Conservation (phyloP, 2,113 vertebrate species). For the Indri indri region DNA sequence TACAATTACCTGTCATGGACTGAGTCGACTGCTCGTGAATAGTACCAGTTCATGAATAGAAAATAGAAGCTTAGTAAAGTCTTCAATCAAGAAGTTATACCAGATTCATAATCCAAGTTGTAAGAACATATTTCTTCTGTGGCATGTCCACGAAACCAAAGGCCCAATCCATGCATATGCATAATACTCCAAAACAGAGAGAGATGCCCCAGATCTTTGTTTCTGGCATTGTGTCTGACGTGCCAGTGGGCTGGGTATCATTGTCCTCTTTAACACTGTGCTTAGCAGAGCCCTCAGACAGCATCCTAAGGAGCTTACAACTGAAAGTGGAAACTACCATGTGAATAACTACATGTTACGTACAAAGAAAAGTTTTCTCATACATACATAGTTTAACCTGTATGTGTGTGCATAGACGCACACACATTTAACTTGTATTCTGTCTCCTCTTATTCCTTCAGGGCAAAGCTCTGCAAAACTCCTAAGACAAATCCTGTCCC, state of each 20-base stretch:
- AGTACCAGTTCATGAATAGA: neutral
- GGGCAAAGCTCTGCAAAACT: too few species aligned
- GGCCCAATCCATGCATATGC: too few species aligned
- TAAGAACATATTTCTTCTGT: neutral
- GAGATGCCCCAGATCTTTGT: neutral
- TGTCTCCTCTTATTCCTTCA: too few species aligned
- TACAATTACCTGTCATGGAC: neutral
- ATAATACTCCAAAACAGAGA: neutral
- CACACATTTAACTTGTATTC: neutral
- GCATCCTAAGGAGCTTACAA: neutral
- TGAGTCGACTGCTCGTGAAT: neutral
- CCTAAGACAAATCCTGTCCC: too few species aligned
- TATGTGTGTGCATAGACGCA: neutral
- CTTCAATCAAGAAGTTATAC: neutral
- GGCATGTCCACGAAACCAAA: neutral
- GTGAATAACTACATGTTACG: neutral
- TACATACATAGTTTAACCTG: neutral
- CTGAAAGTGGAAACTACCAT: neutral
- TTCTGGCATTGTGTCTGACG: neutral
- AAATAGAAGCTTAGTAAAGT: slow-evolving; percentile 19
- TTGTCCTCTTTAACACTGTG: neutral
- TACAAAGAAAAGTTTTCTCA: neutral
- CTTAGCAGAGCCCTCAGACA: neutral
- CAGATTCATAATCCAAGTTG: neutral
- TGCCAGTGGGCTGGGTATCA: neutral